Percentiles rank a stretch among this genome's conserved stretches.
phyloP scores from a whole-genome alignment of 2,113 vertebrate species.

The Zosterops pallidus region DNA sequence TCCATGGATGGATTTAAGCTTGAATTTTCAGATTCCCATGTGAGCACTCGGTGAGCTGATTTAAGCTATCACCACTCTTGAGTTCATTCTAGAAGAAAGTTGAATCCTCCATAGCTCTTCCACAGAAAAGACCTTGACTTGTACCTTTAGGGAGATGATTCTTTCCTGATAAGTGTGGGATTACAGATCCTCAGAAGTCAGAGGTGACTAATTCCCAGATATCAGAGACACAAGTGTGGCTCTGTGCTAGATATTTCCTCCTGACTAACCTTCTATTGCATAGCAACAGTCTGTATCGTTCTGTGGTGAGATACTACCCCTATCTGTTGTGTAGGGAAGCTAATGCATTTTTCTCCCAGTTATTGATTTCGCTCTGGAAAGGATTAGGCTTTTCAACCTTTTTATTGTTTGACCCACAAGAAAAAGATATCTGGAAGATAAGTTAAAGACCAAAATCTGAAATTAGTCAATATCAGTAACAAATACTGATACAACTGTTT shows the following conservation, averaged over 20 bases:
- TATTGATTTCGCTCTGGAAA: neutral
- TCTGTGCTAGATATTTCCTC: neutral
- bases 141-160: neutral
- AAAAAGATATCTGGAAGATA: neutral
- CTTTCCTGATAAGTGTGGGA: neutral
- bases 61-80: neutral
- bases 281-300: rapidly evolving
- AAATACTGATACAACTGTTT: neutral
- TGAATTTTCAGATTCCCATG: neutral
- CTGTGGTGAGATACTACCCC: neutral
- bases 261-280: neutral
- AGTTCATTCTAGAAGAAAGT: neutral
- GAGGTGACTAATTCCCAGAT: neutral
- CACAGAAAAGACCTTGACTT: neutral
- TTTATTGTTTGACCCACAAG: neutral
- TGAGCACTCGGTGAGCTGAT: rapidly evolving
- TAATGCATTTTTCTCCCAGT: neutral
- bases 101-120: neutral
- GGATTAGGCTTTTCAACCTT: neutral
- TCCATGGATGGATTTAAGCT: neutral
- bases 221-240: neutral
- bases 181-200: neutral
- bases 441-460: neutral
- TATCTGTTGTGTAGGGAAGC: neutral
- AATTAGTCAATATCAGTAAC: neutral